Conservation (phyloP, 2,888 invertebrate species). For the Schrankia costaestrigalis region DNA sequence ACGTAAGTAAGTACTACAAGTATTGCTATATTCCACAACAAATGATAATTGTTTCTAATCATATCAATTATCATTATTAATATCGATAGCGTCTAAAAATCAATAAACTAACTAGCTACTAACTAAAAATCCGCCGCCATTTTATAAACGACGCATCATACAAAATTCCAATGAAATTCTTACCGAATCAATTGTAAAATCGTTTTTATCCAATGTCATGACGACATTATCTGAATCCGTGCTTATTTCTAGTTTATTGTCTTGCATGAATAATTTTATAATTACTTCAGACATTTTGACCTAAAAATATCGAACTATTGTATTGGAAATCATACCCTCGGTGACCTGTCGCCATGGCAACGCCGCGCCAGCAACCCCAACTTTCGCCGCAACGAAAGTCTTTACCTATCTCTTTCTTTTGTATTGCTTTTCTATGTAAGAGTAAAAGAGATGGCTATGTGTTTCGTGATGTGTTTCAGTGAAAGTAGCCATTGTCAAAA, state of each 20-base stretch:
- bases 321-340: slow-evolving; percentile 74
- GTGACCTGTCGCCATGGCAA: slow-evolving; percentile 64
- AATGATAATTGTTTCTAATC: no score
- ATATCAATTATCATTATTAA: not conserved
- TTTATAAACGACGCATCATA: slow-evolving; percentile 4
- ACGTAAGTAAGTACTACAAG: no score
- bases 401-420: slow-evolving; percentile 38
- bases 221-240: slow-evolving; percentile 32
- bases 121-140: slow-evolving; percentile 26
- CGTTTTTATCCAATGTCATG: slow-evolving; percentile 31
- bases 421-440: slow-evolving; percentile 13
- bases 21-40: no score
- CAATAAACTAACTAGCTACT: slow-evolving; percentile 25
- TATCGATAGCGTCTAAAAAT: slow-evolving; percentile 27
- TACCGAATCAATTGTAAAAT: slow-evolving; percentile 56
- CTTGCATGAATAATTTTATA: slow-evolving; percentile 47
- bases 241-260: slow-evolving; percentile 37
- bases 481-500: slow-evolving; percentile 68
- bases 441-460: slow-evolving; percentile 38
- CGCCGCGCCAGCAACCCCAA: slow-evolving; percentile 53
- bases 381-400: slow-evolving; percentile 18
- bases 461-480: slow-evolving; percentile 36
- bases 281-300: slow-evolving; percentile 52
- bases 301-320: slow-evolving; percentile 69
- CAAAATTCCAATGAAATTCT: slow-evolving; percentile 37